A percentile compares a stretch with the other conserved stretches of the same genome.
Evolutionary conservation across 2,888 invertebrate species (phyloP).

Genomic region (Cerastis leucographa): DNA sequence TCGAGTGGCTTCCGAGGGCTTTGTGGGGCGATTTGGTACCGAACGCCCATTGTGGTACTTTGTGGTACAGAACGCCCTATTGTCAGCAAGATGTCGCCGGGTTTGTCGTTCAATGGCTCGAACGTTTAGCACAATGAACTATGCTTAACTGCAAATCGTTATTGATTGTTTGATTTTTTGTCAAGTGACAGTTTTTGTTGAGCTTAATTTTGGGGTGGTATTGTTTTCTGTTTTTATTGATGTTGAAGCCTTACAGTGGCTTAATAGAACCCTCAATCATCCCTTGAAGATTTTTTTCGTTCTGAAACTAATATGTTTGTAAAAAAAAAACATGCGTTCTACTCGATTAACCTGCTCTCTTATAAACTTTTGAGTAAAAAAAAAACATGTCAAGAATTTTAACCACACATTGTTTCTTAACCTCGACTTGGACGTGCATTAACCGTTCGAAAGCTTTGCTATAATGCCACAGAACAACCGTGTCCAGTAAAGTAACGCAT

Average conservation of each 20-base stretch:
- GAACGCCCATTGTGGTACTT: constrained; percentile 79
- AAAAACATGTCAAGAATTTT: not conserved
- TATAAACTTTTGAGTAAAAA: not conserved
- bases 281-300: not conserved
- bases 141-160: constrained; percentile 61
- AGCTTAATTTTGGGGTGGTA: constrained; percentile 44
- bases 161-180: constrained; percentile 65
- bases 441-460: constrained; percentile 49
- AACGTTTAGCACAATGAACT: constrained; percentile 65
- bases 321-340: not conserved
- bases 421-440: constrained; percentile 43
- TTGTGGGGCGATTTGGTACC: constrained; percentile 81
- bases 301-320: not conserved
- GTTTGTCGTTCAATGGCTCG: constrained; percentile 73
- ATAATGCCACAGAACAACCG: constrained; percentile 28
- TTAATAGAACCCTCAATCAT: not conserved
- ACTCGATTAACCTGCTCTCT: not conserved
- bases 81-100: constrained; percentile 80
- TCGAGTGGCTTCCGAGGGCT: constrained; percentile 86
- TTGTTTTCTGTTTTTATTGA: constrained; percentile 38
- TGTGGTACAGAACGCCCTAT: constrained; percentile 78
- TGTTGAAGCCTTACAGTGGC: constrained; percentile 14
- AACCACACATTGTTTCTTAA: constrained; percentile 26
- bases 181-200: constrained; percentile 49
- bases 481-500: not conserved